Percentiles rank a stretch among this genome's conserved stretches.
phyloP scores from a whole-genome alignment of 2,888 invertebrate species.

The Drosophila histrio region DNA sequence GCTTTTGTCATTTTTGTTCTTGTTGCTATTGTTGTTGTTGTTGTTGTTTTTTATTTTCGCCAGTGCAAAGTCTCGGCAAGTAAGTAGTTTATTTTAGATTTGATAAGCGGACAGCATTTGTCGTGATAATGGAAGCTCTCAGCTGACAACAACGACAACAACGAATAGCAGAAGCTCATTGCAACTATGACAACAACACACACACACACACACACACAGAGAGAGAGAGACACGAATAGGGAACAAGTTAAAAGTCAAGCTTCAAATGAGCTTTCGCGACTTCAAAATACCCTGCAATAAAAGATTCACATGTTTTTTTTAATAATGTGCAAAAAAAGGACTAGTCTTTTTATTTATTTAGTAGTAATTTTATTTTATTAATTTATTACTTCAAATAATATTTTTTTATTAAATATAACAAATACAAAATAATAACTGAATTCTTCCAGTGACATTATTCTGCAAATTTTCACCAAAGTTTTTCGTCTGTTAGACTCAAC shows the following conservation, averaged over 20 bases:
- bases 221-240: conserved; percentile 4
- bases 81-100: conserved; percentile 53
- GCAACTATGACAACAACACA: conserved; percentile 38
- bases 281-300: neutral
- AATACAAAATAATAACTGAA: too few species aligned
- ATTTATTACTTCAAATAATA: too few species aligned
- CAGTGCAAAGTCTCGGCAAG: conserved; percentile 47
- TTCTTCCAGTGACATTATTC: too few species aligned
- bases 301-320: neutral
- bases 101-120: conserved; percentile 38
- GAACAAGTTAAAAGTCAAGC: neutral
- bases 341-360: too few species aligned
- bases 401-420: too few species aligned
- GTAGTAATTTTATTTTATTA: too few species aligned
- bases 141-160: conserved; percentile 14
- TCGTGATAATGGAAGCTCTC: conserved; percentile 42
- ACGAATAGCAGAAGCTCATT: conserved; percentile 9
- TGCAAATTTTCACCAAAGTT: too few species aligned
- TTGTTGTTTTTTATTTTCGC: conserved; percentile 22
- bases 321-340: too few species aligned
- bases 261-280: neutral
- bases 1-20: conserved; percentile 37
- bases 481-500: too few species aligned
- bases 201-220: neutral
- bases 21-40: neutral